Conservation (phyloP, 2,888 invertebrate species). For the Thyatira batis region DNA sequence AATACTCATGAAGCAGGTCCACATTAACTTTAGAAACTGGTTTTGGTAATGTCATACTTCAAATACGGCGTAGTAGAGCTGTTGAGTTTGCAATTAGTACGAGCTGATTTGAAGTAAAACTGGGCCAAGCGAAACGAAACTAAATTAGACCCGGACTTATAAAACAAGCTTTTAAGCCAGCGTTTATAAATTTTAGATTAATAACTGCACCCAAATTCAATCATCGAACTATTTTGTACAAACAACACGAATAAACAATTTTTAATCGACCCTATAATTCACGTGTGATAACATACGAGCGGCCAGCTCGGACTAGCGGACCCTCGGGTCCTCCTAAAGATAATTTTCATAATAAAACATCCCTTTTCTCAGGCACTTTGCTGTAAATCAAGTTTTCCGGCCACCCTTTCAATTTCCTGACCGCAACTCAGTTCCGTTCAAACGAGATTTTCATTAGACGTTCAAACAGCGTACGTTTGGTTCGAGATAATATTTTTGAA, state of each 20-base stretch:
- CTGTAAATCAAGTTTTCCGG: slow-evolving; percentile 75
- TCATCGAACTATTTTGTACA: slow-evolving; percentile 4
- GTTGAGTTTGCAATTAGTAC: slow-evolving; percentile 47
- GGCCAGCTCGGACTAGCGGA: slow-evolving; percentile 37
- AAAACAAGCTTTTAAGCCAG: slow-evolving; percentile 27
- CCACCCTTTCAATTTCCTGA: slow-evolving; percentile 75
- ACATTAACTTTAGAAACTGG: neutral
- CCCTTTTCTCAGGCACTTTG: slow-evolving; percentile 71
- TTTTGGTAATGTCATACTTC: slow-evolving; percentile 7
- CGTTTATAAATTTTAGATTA: neutral
- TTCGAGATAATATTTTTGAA: slow-evolving; percentile 50
- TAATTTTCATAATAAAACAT: slow-evolving; percentile 76
- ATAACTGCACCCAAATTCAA: neutral
- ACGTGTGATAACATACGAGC: slow-evolving; percentile 40
- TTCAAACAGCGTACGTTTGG: slow-evolving; percentile 47
- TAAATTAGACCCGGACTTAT: slow-evolving; percentile 32
- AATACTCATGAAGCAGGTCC: neutral
- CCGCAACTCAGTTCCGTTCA: slow-evolving; percentile 64
- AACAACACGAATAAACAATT: slow-evolving; percentile 30
- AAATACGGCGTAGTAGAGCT: slow-evolving; percentile 50
- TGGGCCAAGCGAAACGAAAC: slow-evolving; percentile 34
- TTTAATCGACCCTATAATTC: slow-evolving; percentile 45
- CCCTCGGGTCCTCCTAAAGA: slow-evolving; percentile 51
- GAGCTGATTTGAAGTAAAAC: slow-evolving; percentile 39
- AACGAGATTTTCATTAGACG: slow-evolving; percentile 67